A percentile compares a stretch with the other conserved stretches of the same genome.
phyloP scores from a whole-genome alignment of 2,888 invertebrate species.

The Muscina levida region DNA sequence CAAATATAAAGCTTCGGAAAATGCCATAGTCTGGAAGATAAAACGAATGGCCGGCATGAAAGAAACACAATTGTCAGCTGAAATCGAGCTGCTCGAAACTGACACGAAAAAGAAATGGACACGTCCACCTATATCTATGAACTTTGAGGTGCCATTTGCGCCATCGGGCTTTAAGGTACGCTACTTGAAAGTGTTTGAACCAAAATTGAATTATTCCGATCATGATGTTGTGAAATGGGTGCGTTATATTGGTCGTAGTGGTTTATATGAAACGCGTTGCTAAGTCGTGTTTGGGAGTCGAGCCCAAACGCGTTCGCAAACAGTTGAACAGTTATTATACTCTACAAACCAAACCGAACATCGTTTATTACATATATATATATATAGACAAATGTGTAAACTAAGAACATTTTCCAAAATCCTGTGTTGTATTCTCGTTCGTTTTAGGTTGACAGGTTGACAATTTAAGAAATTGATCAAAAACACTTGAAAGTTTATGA shows the following conservation, averaged over 20 bases:
- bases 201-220: slow-evolving; percentile 99
- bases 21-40: slow-evolving; percentile 98
- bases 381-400: slow-evolving; percentile 21
- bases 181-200: slow-evolving; percentile 99
- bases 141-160: slow-evolving; percentile 99
- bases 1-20: slow-evolving; percentile 99
- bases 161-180: slow-evolving; percentile 99
- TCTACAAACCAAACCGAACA: slow-evolving; percentile 5
- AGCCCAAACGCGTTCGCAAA: background rate
- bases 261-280: slow-evolving; percentile 99
- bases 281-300: slow-evolving; percentile 80
- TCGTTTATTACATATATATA: background rate
- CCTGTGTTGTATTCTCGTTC: slow-evolving; percentile 25
- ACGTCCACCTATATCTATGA: slow-evolving; percentile 99
- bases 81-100: slow-evolving; percentile 98
- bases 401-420: slow-evolving; percentile 28
- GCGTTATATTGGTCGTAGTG: slow-evolving; percentile 99
- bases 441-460: slow-evolving; percentile 23
- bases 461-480: slow-evolving; percentile 54
- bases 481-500: slow-evolving; percentile 39
- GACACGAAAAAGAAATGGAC: slow-evolving; percentile 99
- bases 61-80: slow-evolving; percentile 99
- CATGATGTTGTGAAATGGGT: slow-evolving; percentile 99
- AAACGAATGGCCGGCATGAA: slow-evolving; percentile 99
- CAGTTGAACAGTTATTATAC: background rate